phyloP scores from a whole-genome alignment of 2,797 vertebrate species.

The Xerus rutilus region DNA sequence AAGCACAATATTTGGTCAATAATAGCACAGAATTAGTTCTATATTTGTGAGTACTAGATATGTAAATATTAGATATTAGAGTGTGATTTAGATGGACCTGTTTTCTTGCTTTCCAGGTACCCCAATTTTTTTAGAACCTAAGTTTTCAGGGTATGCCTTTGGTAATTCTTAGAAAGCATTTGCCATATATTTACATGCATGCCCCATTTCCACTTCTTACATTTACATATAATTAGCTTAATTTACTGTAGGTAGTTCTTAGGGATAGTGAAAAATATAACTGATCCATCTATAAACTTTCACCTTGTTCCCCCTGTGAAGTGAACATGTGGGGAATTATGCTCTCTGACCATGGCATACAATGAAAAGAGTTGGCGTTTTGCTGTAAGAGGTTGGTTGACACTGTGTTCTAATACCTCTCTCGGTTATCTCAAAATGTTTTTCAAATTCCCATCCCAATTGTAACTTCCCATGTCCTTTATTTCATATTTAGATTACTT shows the following conservation, averaged over 20 bases:
- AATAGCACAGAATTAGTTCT: constrained; percentile 41
- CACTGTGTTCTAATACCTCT: background rate
- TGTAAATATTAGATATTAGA: constrained; percentile 19
- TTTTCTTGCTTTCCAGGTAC: constrained; percentile 43
- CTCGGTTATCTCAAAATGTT: background rate
- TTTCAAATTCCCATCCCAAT: background rate
- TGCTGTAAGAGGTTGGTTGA: background rate
- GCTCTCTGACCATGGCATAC: background rate
- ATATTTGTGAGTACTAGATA: constrained; percentile 32
- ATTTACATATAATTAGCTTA: background rate
- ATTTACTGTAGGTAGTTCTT: background rate
- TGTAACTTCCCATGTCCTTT: background rate
- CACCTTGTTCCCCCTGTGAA: background rate
- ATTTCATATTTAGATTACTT: background rate
- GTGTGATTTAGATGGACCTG: background rate
- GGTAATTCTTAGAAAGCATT: constrained; percentile 2
- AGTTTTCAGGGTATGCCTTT: background rate
- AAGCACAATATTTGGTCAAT: constrained; percentile 17
- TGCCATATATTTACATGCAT: background rate
- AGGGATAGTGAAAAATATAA: background rate
- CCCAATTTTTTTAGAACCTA: background rate
- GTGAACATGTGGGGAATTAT: background rate
- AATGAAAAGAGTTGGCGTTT: background rate
- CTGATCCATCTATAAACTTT: background rate
- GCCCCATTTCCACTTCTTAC: background rate